Evolutionary conservation across 2,113 vertebrate genomes (phyloP), one percentile per base, ranked within the genome.

Genomic region (Azemiops feae): DNA sequence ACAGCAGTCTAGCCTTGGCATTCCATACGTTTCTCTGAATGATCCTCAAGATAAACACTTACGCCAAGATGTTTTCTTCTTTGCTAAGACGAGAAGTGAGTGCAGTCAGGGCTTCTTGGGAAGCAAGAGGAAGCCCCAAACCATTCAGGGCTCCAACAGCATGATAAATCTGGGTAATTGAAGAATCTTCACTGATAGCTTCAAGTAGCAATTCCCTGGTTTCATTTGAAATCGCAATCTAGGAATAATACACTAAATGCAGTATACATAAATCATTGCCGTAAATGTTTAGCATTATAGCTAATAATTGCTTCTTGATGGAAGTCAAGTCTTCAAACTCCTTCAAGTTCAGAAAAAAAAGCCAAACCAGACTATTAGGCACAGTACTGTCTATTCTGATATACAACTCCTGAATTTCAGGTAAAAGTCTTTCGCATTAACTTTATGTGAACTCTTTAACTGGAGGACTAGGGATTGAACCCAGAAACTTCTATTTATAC

Each of bases 11-110:
- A 22, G 74, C 20, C 7, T 39, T 81, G 6, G 7, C 34, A 39
- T 81, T 39, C 69, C 34, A 81, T 8, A 34, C 8, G 69, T 39
- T 81, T 81, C 69, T 81, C 69, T 20, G 18, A 81, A 6, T 39
- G 34, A 39, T 43, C 69, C 69, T 39, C 74, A 81, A 81, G 7
- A 88, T 53, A 52, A 88, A 53, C 54, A 98, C 99, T 98, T 95
- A 99, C 99, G 98, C 98, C 93, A 99, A 95, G 50, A 99, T 98
- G 0, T 97, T 99, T 95, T 99, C 99, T 85, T 99, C 99, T 95
- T 99, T 99, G 97, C 98, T 97, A 90, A 99, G 99, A 34, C 98
- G 98, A 94, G 98, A 96, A 0, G 98, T 98, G 9, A 99, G 97
- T 89, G 99, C 99, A 92, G 97, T 93, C 0, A 99, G 98, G 0